Conservation (phyloP, 1,140 invertebrate genomes). For the Micrasema minimum region DNA sequence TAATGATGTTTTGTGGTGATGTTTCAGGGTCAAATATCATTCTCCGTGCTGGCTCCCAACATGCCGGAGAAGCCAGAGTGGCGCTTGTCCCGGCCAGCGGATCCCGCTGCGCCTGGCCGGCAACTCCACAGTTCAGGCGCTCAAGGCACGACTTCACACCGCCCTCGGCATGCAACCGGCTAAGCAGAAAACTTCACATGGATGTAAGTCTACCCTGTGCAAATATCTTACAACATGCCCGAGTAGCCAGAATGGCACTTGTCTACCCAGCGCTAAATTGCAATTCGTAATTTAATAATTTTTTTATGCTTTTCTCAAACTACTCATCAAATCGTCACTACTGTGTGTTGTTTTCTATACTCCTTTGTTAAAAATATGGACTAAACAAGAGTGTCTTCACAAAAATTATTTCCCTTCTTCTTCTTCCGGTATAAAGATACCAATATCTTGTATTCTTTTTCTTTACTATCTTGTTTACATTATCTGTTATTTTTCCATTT, state of each 20-base stretch:
- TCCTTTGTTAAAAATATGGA: too few species aligned
- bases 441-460: too few species aligned
- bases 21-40: conserved; percentile 47
- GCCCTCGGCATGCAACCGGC: conserved; percentile 93
- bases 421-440: too few species aligned
- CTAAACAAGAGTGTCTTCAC: too few species aligned
- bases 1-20: too few species aligned
- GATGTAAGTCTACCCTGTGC: conserved; percentile 72
- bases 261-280: conserved; percentile 92
- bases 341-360: too few species aligned
- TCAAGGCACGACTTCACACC: conserved; percentile 93
- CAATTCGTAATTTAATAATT: too few species aligned
- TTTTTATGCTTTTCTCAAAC: too few species aligned
- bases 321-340: too few species aligned
- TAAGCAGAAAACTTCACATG: conserved; percentile 94
- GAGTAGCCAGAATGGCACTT: conserved; percentile 97
- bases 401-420: too few species aligned
- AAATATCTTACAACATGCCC: conserved; percentile 75
- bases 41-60: conserved; percentile 73
- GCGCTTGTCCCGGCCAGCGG: conserved; percentile 94
- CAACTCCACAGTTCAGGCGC: conserved; percentile 81
- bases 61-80: conserved; percentile 93
- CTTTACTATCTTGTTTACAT: too few species aligned
- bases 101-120: conserved; percentile 83
- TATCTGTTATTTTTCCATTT: too few species aligned